phyloP scores from a whole-genome alignment of 1,140 invertebrate genomes.

The Drosophila nebulosa region DNA sequence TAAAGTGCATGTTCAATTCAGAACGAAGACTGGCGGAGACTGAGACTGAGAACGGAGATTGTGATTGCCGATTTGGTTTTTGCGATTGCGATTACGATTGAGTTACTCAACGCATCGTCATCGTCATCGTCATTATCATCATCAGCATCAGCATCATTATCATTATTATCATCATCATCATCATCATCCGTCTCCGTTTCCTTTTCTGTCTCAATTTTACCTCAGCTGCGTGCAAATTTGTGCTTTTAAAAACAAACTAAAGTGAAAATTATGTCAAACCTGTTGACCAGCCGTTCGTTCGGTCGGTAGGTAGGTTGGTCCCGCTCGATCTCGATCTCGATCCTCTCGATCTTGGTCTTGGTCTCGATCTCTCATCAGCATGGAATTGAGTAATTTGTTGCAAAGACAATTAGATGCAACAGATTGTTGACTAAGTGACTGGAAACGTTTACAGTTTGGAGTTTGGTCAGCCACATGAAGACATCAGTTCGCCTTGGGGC shows the following conservation, averaged over 20 bases:
- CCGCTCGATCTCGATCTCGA: slow-evolving; percentile 6
- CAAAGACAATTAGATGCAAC: slow-evolving; percentile 76
- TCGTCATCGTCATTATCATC: slow-evolving; percentile 21
- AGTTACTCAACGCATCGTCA: slow-evolving; percentile 59
- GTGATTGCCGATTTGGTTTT: slow-evolving; percentile 15
- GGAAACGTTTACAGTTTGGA: slow-evolving; percentile 60
- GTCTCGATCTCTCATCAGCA: slow-evolving; percentile 19
- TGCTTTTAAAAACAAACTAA: slow-evolving; percentile 75
- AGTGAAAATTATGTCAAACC: slow-evolving; percentile 77
- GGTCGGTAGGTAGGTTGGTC: too few species aligned
- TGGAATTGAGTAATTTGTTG: slow-evolving; percentile 77
- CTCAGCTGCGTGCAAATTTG: slow-evolving; percentile 68
- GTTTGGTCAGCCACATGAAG: slow-evolving; percentile 23
- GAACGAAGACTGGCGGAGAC: background rate
- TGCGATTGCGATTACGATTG: slow-evolving; percentile 52
- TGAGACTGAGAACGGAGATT: slow-evolving; percentile 3
- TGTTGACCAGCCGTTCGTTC: slow-evolving; percentile 60
- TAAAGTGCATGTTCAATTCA: slow-evolving; percentile 49
- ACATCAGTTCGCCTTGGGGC: slow-evolving; percentile 27
- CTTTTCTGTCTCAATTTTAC: slow-evolving; percentile 5
- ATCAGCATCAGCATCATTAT: slow-evolving; percentile 41
- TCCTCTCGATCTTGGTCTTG: background rate
- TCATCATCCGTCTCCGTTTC: background rate
- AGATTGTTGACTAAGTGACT: slow-evolving; percentile 77
- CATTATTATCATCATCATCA: slow-evolving; percentile 33